Evolutionary conservation across 2,113 vertebrate species (phyloP).

Genomic region (Acanthochromis polyacanthus): DNA sequence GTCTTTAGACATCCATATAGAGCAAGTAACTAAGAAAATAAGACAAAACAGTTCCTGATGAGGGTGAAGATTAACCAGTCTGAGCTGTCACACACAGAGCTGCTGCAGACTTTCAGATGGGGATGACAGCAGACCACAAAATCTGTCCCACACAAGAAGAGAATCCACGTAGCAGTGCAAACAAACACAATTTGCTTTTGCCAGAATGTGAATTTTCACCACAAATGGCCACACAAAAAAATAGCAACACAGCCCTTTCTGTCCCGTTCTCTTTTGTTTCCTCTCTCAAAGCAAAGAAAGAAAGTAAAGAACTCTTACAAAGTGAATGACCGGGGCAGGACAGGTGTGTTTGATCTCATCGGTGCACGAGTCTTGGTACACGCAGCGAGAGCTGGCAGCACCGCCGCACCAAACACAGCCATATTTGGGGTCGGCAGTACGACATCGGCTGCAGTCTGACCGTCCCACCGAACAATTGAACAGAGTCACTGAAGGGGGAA

Average conservation of each 20-base stretch:
- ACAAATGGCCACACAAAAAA: too few species aligned
- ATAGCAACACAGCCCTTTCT: too few species aligned
- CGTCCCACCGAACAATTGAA: slow-evolving; percentile 97
- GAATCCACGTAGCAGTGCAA: not conserved
- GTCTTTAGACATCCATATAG: too few species aligned
- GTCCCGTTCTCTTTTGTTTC: too few species aligned
- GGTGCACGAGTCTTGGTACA: slow-evolving; percentile 88
- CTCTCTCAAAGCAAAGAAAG: not conserved
- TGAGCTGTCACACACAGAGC: too few species aligned
- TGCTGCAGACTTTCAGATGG: too few species aligned
- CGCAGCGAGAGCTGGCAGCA: slow-evolving; percentile 83
- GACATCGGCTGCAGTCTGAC: slow-evolving; percentile 95
- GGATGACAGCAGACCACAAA: too few species aligned
- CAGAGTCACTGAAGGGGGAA: slow-evolving; percentile 87
- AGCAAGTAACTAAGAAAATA: too few species aligned
- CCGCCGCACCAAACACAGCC: slow-evolving; percentile 94
- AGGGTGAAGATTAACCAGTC: too few species aligned
- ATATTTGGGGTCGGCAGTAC: slow-evolving; percentile 89
- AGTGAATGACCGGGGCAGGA: slow-evolving; percentile 93
- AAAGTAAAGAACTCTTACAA: slow-evolving; percentile 79
- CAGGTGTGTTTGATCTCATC: slow-evolving; percentile 88
- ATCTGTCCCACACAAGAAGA: too few species aligned
- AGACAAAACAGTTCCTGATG: too few species aligned
- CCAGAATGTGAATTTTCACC: too few species aligned
- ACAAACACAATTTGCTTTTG: not conserved